phyloP scores from a whole-genome alignment of 2,888 invertebrate genomes.

The Eupsilia transversa region DNA sequence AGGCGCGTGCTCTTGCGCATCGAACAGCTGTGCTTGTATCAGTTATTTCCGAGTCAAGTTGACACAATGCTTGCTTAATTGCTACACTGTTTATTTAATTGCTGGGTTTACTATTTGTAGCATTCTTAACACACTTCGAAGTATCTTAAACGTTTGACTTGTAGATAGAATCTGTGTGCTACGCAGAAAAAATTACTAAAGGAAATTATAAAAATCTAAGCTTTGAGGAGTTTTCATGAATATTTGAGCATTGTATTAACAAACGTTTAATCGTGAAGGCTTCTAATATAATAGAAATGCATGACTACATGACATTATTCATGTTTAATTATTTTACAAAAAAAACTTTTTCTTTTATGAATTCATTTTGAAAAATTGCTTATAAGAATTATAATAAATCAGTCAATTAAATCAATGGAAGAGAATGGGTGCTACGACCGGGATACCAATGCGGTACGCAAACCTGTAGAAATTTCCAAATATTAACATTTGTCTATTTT shows the following conservation, averaged over 20 bases:
- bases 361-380: too few species aligned
- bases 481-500: background rate
- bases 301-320: background rate
- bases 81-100: conserved; percentile 60
- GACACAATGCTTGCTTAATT: conserved; percentile 64
- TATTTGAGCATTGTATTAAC: background rate
- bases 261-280: background rate
- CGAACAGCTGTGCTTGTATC: conserved; percentile 55
- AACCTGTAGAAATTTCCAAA: background rate
- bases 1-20: conserved; percentile 53
- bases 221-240: background rate
- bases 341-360: background rate
- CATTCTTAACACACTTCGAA: background rate
- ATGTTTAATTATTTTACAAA: background rate
- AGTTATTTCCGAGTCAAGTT: conserved; percentile 56
- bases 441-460: background rate
- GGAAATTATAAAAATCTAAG: background rate
- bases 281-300: background rate
- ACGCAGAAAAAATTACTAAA: background rate
- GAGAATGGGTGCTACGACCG: background rate
- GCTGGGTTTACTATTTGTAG: conserved; percentile 30
- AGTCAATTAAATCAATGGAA: background rate
- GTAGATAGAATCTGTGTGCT: background rate
- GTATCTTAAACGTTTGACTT: conserved; percentile 11
- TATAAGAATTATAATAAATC: background rate